Evolutionary conservation across 2,113 vertebrate genomes (phyloP).

Genomic region (Pterocles orientalis): DNA sequence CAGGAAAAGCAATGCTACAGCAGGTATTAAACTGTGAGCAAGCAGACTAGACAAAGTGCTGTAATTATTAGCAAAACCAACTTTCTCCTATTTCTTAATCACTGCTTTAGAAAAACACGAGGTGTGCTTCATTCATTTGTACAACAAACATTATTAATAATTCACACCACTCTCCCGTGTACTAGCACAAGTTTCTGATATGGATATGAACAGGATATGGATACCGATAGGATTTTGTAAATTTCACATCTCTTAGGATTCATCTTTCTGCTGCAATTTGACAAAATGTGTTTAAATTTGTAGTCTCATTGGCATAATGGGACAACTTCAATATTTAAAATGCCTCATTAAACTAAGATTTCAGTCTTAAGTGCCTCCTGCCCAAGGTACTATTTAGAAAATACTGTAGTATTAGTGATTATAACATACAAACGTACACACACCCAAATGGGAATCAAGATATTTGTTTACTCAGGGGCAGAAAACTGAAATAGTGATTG

Average conservation of each 20-base stretch:
- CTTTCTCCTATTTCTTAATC: background rate
- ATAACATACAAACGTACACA: background rate
- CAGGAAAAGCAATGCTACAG: background rate
- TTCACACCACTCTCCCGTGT: accelerated
- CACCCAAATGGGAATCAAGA: background rate
- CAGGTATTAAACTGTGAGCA: background rate
- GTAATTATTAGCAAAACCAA: background rate
- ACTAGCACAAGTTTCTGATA: background rate
- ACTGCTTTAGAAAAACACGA: background rate
- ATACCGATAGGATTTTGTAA: background rate
- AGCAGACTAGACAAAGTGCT: background rate
- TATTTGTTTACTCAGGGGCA: background rate
- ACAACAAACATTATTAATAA: background rate
- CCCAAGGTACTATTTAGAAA: background rate
- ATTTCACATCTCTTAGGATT: background rate
- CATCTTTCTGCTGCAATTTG: background rate
- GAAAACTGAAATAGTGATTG: background rate
- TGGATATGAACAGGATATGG: background rate
- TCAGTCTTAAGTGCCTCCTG: background rate
- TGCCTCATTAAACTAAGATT: background rate
- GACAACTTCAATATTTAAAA: background rate
- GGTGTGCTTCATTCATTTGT: background rate
- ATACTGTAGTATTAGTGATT: background rate
- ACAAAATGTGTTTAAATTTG: background rate
- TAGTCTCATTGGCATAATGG: background rate